Evolutionary conservation across 2,888 invertebrate species (phyloP), one percentile per base, ranked within the genome.

Genomic region (Cephonodes hylas): DNA sequence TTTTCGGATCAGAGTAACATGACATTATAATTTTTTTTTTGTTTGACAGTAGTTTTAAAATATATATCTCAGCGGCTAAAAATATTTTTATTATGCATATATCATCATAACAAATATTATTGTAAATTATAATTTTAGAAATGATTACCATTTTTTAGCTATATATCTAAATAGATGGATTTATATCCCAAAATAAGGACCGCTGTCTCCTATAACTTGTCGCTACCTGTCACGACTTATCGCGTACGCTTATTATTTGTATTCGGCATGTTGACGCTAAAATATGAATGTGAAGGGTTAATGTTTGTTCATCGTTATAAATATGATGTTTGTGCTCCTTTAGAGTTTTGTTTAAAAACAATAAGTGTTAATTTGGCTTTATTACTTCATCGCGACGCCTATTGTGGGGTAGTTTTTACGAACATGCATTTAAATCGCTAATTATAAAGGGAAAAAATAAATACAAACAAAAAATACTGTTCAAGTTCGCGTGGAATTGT

Each of bases 251-350:
- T 60, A 58, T 61, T 71, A 68, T 73, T 73, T 73, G 71, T 70
- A 70, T 71, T 64, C 67, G 67, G 75, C 68, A 66, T 72, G 74
- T 74, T 77, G 83, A 87, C 84, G 79, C 82, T 86, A 81, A 88
- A 87, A 85, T 87, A 86, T 89, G 82, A 78, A 84, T 71, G 68
- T 65, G 58, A 74, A 80, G 84, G 86, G 86, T 81, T 69, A 71
- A 42, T 83, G 77, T 84, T 85, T 83, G 77, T 72, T 72, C 69
- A 82, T 84, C 84, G 85, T 85, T 84, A 80, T 72, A 71, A 81
- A 77, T 76, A 76, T 71, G 74, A 67, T 81, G 77, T 86, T 84
- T 83, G 76, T 71, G 2, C 75, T 77, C 76, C 74, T 72, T 77
- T 76, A 60, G 25, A 59, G 57, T 74, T 71, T 73, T 77, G 76